phyloP scores from a whole-genome alignment of 2,888 invertebrate genomes.

The Drosophila sordidapex region DNA sequence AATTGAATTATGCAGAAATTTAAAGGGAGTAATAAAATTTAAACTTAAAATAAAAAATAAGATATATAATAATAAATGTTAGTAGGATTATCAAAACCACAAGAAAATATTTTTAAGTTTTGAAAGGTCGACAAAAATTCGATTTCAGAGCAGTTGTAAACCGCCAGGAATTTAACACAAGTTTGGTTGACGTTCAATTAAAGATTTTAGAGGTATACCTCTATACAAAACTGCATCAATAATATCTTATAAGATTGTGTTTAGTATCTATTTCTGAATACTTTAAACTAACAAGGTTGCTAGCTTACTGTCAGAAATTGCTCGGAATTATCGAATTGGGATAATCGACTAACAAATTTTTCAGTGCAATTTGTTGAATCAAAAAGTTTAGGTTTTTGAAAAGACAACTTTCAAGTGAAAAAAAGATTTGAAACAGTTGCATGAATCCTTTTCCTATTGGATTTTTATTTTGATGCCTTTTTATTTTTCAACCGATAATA shows the following conservation, averaged over 20 bases:
- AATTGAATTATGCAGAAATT: not conserved
- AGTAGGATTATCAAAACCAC: rapidly evolving
- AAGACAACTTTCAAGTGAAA: not conserved
- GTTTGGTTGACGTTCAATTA: not conserved
- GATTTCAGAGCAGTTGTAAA: not conserved
- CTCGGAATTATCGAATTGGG: not conserved
- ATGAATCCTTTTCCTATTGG: not conserved
- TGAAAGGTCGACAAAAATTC: not conserved
- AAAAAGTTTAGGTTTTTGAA: not conserved
- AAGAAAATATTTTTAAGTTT: too few relatives aligned
- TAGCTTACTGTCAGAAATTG: not conserved
- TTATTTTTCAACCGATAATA: not conserved
- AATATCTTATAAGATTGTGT: not conserved
- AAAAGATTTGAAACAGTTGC: not conserved
- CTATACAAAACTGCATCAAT: not conserved
- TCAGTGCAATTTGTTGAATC: not conserved
- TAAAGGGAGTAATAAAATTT: not conserved
- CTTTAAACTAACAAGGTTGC: not conserved
- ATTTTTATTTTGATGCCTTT: not conserved
- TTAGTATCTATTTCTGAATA: not conserved
- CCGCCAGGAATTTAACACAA: not conserved
- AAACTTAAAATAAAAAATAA: not conserved
- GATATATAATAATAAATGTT: not conserved
- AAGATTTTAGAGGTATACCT: not conserved
- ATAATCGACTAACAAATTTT: not conserved